Evolutionary conservation across 2,888 invertebrate species (phyloP), one percentile per base, ranked within the genome.

Genomic region (Cerastis rubricosa): DNA sequence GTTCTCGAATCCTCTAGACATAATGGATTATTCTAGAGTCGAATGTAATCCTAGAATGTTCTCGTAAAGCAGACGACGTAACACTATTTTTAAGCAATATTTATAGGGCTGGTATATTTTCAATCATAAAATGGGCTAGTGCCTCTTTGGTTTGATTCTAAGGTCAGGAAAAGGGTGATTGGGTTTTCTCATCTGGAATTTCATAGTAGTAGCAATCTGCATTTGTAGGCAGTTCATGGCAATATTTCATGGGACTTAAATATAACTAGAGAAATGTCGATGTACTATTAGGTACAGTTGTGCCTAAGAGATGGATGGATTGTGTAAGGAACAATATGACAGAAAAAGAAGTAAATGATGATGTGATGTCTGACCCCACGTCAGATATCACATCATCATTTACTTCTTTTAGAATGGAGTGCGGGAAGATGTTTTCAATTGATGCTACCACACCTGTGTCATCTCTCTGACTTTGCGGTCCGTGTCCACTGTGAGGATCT

Each of bases 381-480:
- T n/a, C n/a, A n/a, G n/a, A n/a, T n/a, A n/a, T n/a, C n/a, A n/a
- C n/a, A n/a, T n/a, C n/a, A n/a, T n/a, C n/a, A n/a, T n/a, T n/a
- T n/a, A n/a, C n/a, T n/a, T n/a, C n/a, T n/a, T n/a, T n/a, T n/a
- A n/a, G 57, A 57, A 57, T 29, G 25, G 17, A n/a, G n/a, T n/a
- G 59, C 59, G 29, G 19, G 19, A 19, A 0, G 19, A 61, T 3
- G 29, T 59, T 59, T 43, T n/a, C 14, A 14, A 63, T 64, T 7
- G 40, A 64, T 43, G 29, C 7, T 17, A 45, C 54, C 61, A 49
- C 72, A 97, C 97, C 94, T 97, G 98, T 0, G 98, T 97, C 67
- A 98, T 97, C 93, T 99, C 99, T 69, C 99, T 96, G 2, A 99
- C 98, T 92, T 98, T 97, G 84, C 98, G 98, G 87, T 99, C 99